Evolutionary conservation across 2,888 invertebrate genomes (phyloP).

Genomic region (Noctua comes): DNA sequence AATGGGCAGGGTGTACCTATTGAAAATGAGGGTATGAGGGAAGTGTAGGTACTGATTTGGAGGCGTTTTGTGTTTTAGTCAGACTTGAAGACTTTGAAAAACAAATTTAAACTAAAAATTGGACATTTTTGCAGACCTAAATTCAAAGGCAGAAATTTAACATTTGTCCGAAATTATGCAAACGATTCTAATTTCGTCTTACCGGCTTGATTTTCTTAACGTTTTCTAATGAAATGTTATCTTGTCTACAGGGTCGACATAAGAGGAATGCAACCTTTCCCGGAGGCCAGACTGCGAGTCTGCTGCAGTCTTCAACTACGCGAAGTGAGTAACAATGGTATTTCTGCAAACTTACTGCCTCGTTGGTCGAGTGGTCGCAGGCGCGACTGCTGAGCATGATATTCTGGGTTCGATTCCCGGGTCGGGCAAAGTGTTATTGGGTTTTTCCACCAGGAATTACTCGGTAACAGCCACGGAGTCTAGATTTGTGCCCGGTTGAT

Average conservation of each 20-base stretch:
- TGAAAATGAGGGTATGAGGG: background rate
- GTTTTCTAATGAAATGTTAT: background rate
- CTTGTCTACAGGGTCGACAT: conserved; percentile 92
- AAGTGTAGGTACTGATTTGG: background rate
- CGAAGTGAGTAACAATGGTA: conserved; percentile 87
- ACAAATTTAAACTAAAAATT: background rate
- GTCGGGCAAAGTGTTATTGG: background rate
- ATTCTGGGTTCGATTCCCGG: background rate
- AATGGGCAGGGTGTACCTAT: background rate
- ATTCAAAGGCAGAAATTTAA: background rate
- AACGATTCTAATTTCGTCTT: background rate
- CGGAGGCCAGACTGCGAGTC: conserved; percentile 92
- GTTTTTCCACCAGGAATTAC: background rate
- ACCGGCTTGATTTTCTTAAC: background rate
- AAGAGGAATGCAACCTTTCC: conserved; percentile 95
- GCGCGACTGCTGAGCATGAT: too few relatives aligned
- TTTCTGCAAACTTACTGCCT: background rate
- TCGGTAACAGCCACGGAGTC: background rate
- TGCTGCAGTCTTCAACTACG: conserved; percentile 91
- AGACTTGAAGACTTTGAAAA: background rate
- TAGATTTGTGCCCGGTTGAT: background rate
- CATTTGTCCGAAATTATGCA: background rate
- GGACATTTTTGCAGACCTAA: background rate
- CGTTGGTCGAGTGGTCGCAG: too few relatives aligned
- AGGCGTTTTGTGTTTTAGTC: background rate